Evolutionary conservation across 2,888 invertebrate species (phyloP).

Genomic region (Brachycybe producta): DNA sequence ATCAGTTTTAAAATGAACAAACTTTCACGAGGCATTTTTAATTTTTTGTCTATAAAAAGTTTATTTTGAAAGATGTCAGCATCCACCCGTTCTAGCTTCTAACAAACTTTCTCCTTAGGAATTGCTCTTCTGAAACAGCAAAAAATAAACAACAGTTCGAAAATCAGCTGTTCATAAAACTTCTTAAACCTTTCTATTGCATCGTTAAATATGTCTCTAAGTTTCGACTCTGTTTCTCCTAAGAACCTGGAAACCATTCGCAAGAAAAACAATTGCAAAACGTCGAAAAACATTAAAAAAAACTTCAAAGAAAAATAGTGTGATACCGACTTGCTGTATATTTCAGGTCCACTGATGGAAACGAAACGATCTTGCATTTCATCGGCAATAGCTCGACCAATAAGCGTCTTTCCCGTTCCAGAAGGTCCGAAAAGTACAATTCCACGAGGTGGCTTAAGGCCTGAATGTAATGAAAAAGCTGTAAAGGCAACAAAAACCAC

Average conservation of each 20-base stretch:
- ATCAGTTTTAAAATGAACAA: too few species aligned
- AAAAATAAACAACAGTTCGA: too few species aligned
- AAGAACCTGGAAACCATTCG: conserved; percentile 36
- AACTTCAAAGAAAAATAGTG: neutral
- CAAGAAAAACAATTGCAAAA: neutral
- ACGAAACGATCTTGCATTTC: conserved; percentile 33
- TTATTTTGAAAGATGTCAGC: too few species aligned
- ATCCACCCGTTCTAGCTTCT: too few species aligned
- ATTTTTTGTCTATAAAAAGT: too few species aligned
- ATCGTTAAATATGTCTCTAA: conserved; percentile 52
- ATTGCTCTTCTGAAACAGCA: too few species aligned
- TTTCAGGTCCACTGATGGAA: conserved; percentile 51
- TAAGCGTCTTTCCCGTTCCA: conserved; percentile 9
- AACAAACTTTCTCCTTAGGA: too few species aligned
- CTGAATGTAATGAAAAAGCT: neutral
- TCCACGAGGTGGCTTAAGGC: neutral
- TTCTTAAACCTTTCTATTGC: conserved; percentile 47
- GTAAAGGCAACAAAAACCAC: neutral
- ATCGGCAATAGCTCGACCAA: neutral
- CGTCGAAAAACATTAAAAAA: neutral
- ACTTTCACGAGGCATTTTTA: too few species aligned
- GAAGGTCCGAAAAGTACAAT: conserved; percentile 9
- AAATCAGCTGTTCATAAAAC: too few species aligned
- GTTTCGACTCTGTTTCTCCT: conserved; percentile 59
- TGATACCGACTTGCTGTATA: conserved; percentile 49